Evolutionary conservation across 2,797 vertebrate species (phyloP), one percentile per base, ranked within the genome.

Genomic region (Muraenolepis orangiensis): DNA sequence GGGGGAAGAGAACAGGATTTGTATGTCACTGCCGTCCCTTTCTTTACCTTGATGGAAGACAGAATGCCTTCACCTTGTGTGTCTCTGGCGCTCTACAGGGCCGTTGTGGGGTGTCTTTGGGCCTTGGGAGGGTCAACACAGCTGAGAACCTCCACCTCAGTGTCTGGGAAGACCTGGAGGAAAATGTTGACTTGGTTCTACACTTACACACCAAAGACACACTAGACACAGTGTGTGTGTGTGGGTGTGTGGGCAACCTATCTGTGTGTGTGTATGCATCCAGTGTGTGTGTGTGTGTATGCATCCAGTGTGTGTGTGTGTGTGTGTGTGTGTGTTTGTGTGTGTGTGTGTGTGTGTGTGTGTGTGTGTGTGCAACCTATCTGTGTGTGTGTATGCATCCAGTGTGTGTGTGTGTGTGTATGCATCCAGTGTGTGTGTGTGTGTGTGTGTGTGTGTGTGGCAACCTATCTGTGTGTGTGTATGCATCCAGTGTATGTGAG

Each of bases 21-120:
- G 87, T 89, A 80, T 90, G 78, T 88, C 89, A 71, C 67, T 88
- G 83, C 84, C 84, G 87, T 87, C 78, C 70, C 71, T 74, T 76
- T 84, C 74, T 82, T 74, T 28, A 80, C 68, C 61, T 82, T 72
- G 74, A 74, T 61, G 77, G 76, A 77, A 81, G 72, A 74, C 64
- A 8, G 78, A 85, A 90, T 82, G 81, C 64, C 79, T 83, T 83
- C 12, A 70, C 36, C 66, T 81, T 72, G 28, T 68, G 29, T 76
- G 76, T 76, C 20, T 23, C 42, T 23, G 67, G 36, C 32, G 31
- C 29, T 71, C 40, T 80, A 51, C 67, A 0, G 1, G 68, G 36
- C 76, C 23, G 74, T 80, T 66, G 84, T 74, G 76, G 67, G 71
- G 23, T 76, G 74, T 42, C 80, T 87, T 85, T 78, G 73, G 30